phyloP scores from a whole-genome alignment of 2,888 invertebrate genomes.

The Diploptera punctata region DNA sequence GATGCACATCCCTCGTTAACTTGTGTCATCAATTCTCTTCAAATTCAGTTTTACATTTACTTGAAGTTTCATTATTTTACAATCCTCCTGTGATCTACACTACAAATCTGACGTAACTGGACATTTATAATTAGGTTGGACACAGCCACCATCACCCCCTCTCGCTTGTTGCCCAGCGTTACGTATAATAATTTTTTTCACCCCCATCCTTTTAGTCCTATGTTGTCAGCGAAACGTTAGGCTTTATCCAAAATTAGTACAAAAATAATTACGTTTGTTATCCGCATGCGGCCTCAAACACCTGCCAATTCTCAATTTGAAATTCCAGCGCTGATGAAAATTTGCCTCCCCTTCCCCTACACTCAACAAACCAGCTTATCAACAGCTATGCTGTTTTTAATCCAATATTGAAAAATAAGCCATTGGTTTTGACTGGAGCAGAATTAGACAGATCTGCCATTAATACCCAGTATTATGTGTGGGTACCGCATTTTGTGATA shows the following conservation, averaged over 20 bases:
- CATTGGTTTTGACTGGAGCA: constrained; percentile 34
- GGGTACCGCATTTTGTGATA: constrained; percentile 29
- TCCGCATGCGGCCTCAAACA: constrained; percentile 35
- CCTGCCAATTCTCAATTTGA: constrained; percentile 39
- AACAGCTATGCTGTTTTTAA: constrained; percentile 33
- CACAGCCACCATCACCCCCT: constrained; percentile 3
- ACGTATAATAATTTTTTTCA: constrained; percentile 25
- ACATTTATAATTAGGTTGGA: constrained; percentile 24
- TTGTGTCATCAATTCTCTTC: too few species aligned
- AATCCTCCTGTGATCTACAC: neutral
- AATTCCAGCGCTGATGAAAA: constrained; percentile 36
- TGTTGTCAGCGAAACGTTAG: constrained; percentile 28
- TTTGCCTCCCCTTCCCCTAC: constrained; percentile 7
- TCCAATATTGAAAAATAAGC: constrained; percentile 40
- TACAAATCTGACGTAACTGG: constrained; percentile 32
- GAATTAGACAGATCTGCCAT: constrained; percentile 18
- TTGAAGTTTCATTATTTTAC: neutral
- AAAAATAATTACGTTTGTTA: constrained; percentile 39
- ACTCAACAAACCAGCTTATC: constrained; percentile 24
- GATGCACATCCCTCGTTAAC: too few species aligned
- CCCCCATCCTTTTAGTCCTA: neutral
- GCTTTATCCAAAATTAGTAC: constrained; percentile 34
- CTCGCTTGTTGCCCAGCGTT: constrained; percentile 1
- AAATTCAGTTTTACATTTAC: too few species aligned
- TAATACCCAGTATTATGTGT: constrained; percentile 37